phyloP scores from a whole-genome alignment of 2,113 vertebrate species.

The Chaenogobius annularis region DNA sequence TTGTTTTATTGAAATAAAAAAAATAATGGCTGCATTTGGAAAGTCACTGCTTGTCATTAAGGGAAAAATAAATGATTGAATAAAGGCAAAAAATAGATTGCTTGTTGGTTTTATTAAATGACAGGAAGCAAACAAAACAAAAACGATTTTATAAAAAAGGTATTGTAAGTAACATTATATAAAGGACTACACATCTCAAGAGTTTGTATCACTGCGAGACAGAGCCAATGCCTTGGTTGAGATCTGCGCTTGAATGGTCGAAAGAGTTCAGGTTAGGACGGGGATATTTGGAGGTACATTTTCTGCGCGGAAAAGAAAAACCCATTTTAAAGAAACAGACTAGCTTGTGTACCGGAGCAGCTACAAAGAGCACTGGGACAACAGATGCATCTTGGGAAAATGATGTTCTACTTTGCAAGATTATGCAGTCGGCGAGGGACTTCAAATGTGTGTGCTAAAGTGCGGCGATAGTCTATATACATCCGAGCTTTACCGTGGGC shows the following conservation, averaged over 20 bases:
- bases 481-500: constrained; percentile 1
- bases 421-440: constrained; percentile 36
- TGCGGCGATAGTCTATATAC: constrained; percentile 23
- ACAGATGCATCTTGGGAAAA: constrained; percentile 51
- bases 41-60: background rate
- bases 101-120: no score
- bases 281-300: background rate
- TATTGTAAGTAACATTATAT: background rate
- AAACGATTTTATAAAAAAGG: no score
- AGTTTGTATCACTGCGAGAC: background rate
- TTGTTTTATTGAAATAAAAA: no score
- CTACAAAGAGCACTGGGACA: constrained; percentile 28
- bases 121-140: no score
- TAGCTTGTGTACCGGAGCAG: constrained; percentile 1
- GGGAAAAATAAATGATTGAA: no score
- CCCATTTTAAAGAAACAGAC: constrained; percentile 5
- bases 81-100: no score
- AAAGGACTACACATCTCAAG: background rate
- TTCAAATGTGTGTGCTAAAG: constrained; percentile 23
- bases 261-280: background rate
- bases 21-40: background rate
- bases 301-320: background rate
- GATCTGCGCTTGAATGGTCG: background rate
- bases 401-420: constrained; percentile 36
- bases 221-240: background rate